phyloP scores from a whole-genome alignment of 2,888 invertebrate genomes.

The Deroplatys truncata region DNA sequence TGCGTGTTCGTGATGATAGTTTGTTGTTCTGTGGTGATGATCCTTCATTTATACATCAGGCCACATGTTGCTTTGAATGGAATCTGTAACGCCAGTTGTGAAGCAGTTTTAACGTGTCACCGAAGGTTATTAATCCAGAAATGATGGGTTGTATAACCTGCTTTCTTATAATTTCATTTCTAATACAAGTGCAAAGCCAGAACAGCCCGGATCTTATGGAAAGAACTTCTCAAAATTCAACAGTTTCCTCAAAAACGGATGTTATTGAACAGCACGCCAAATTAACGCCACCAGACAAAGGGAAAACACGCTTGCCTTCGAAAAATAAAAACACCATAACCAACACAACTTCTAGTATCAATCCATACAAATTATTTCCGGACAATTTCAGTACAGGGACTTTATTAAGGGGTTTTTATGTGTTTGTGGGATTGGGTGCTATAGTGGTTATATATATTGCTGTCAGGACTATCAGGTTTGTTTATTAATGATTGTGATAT shows the following conservation, averaged over 20 bases:
- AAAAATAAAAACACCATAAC: neutral
- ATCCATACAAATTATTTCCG: neutral
- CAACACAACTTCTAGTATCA: neutral
- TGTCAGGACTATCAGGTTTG: conserved; percentile 31
- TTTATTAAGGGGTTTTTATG: conserved; percentile 42
- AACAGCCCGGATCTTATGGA: neutral
- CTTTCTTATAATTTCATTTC: neutral
- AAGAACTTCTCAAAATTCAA: neutral
- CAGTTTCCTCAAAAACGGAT: neutral
- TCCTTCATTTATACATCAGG: neutral
- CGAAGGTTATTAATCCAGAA: neutral
- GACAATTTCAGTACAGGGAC: conserved; percentile 40
- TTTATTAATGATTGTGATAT: neutral
- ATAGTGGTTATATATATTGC: conserved; percentile 36
- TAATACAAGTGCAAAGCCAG: neutral
- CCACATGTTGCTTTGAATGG: neutral
- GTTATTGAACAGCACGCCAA: neutral
- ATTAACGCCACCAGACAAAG: neutral
- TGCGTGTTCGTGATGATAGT: neutral
- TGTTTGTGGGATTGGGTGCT: conserved; percentile 42
- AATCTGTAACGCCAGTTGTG: neutral
- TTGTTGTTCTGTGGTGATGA: neutral
- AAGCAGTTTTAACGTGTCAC: neutral
- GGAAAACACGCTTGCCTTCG: neutral
- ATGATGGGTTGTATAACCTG: neutral